Conservation (phyloP, 2,888 invertebrate species). For the Halocaridina rubra region DNA sequence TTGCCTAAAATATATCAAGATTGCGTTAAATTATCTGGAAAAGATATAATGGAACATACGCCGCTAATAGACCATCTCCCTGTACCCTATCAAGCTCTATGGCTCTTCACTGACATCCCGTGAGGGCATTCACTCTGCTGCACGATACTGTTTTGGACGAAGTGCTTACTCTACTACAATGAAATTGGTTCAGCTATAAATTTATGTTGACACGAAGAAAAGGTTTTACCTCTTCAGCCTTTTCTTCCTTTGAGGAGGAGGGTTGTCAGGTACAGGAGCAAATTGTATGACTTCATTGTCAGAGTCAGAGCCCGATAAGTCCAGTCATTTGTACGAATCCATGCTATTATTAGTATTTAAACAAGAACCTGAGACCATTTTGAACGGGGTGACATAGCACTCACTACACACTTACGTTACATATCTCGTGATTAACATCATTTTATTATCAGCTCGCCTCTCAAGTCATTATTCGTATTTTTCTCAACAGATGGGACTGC, state of each 20-base stretch:
- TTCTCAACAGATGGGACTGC: slow-evolving; percentile 9
- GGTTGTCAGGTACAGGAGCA: slow-evolving; percentile 13
- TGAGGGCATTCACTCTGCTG: too few species aligned
- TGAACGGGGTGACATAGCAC: too few species aligned
- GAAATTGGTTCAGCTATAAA: too few species aligned
- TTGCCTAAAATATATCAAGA: too few species aligned
- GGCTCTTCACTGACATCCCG: too few species aligned
- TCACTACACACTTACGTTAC: neutral
- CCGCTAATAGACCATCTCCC: too few species aligned
- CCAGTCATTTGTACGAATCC: slow-evolving; percentile 43
- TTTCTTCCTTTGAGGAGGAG: slow-evolving; percentile 29
- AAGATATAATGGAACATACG: too few species aligned
- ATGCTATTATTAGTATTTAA: slow-evolving; percentile 10
- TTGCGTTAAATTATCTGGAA: too few species aligned
- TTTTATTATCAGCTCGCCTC: slow-evolving; percentile 6
- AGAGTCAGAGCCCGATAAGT: slow-evolving; percentile 42
- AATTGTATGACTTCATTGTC: slow-evolving; percentile 31
- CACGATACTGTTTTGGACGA: too few species aligned
- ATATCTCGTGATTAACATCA: neutral
- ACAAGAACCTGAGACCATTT: slow-evolving; percentile 40
- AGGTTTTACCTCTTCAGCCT: slow-evolving; percentile 37
- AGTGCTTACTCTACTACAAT: too few species aligned
- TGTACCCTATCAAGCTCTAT: too few species aligned
- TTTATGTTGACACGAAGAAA: too few species aligned
- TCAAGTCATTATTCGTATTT: neutral